These are phyloP conservation scores for Bombus pascuorum DNA, from an alignment of 1,140 invertebrate genomes.

Conservation along the genomic window DNA sequence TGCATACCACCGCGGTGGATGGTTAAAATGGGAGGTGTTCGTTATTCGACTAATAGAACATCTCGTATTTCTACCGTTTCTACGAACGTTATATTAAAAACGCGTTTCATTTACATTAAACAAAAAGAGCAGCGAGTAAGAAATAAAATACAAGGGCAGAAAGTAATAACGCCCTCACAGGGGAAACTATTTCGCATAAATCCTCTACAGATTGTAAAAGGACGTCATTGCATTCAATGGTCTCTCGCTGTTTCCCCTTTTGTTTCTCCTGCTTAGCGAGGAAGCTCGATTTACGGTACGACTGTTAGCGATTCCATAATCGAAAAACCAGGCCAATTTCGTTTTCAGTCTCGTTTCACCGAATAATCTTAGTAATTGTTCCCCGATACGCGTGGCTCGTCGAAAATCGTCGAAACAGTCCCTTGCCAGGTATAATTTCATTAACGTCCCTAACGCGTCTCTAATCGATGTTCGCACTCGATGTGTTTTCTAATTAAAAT, in stretches of 20 bases:
- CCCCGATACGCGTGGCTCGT: neutral
- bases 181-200: slow-evolving; percentile 77
- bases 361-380: slow-evolving; percentile 2
- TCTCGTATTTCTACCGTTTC: too few relatives aligned
- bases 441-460: neutral
- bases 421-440: slow-evolving; percentile 11
- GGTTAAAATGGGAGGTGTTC: too few relatives aligned
- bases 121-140: too few relatives aligned
- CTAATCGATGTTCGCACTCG: neutral
- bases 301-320: neutral
- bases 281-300: slow-evolving; percentile 62
- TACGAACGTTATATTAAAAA: too few relatives aligned
- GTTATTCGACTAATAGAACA: too few relatives aligned
- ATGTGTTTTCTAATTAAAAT: neutral
- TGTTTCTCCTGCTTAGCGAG: too few relatives aligned
- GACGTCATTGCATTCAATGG: too few relatives aligned
- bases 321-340: slow-evolving; percentile 26
- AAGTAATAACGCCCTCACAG: slow-evolving; percentile 8
- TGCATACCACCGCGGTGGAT: neutral
- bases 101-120: too few relatives aligned
- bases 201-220: slow-evolving; percentile 24
- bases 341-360: slow-evolving; percentile 50
- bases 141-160: neutral
- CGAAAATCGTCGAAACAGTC: neutral
- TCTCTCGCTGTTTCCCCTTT: too few relatives aligned